Evolutionary conservation across 2,113 vertebrate genomes (phyloP).

Genomic region (Myodes glareolus): DNA sequence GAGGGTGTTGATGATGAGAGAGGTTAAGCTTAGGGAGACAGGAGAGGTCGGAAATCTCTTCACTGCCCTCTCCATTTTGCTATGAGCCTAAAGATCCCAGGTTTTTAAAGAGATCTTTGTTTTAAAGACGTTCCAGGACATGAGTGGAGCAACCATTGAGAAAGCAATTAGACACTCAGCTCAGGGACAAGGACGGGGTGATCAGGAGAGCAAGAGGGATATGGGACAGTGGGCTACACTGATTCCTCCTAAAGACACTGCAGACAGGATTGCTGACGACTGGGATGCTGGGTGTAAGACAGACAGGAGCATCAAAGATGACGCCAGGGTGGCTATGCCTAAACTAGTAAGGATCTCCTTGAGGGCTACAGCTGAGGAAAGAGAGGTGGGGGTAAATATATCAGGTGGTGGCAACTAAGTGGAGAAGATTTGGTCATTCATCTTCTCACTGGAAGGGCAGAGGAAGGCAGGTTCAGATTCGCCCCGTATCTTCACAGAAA

Average conservation of each 20-base stretch:
- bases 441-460: neutral
- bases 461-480: neutral
- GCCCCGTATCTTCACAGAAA: neutral
- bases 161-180: neutral
- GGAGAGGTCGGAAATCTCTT: neutral
- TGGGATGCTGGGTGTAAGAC: neutral
- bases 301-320: neutral
- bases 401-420: neutral
- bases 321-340: neutral
- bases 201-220: neutral
- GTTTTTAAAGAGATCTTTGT: neutral
- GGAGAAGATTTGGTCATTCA: neutral
- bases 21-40: neutral
- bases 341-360: neutral
- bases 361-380: neutral
- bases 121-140: neutral
- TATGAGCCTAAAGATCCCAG: neutral
- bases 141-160: neutral
- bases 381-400: neutral
- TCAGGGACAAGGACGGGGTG: rapidly evolving
- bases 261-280: neutral
- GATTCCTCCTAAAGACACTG: neutral
- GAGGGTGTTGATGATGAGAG: too few relatives aligned
- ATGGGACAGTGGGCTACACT: neutral
- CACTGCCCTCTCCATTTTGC: neutral